Evolutionary conservation across 1,140 invertebrate species (phyloP).

Genomic region (Chlorops oryzae): DNA sequence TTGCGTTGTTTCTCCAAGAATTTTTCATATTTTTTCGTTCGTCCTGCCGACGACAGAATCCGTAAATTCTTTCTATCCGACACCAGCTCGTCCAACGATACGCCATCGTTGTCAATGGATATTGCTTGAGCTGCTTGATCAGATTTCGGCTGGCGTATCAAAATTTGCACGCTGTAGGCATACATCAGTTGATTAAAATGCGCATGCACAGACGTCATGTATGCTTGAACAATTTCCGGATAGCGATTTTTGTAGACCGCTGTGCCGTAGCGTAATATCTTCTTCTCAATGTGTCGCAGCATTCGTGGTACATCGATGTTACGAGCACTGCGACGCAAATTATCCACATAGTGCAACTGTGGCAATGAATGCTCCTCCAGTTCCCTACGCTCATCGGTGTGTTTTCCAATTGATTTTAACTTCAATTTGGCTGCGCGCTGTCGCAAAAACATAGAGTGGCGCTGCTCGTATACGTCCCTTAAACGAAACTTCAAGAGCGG

Average conservation of each 20-base stretch:
- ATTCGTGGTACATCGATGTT: slow-evolving; percentile 42
- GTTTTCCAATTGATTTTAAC: slow-evolving; percentile 28
- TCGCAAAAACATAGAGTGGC: slow-evolving; percentile 37
- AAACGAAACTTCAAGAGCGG: slow-evolving; percentile 38
- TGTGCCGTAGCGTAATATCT: slow-evolving; percentile 38
- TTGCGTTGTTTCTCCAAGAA: slow-evolving; percentile 55
- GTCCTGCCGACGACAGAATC: slow-evolving; percentile 46
- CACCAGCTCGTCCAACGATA: slow-evolving; percentile 23
- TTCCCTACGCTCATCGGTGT: slow-evolving; percentile 21
- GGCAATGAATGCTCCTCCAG: slow-evolving; percentile 29
- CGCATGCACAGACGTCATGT: slow-evolving; percentile 40
- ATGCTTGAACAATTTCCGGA: slow-evolving; percentile 34
- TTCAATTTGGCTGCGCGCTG: slow-evolving; percentile 38
- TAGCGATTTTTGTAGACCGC: slow-evolving; percentile 32
- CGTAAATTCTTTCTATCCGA: slow-evolving; percentile 25
- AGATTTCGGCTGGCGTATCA: slow-evolving; percentile 35
- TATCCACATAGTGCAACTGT: slow-evolving; percentile 36
- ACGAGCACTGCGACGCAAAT: slow-evolving; percentile 34
- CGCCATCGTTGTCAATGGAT: no score
- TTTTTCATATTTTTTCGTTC: slow-evolving; percentile 54
- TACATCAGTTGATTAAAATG: slow-evolving; percentile 43
- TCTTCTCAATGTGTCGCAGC: slow-evolving; percentile 35
- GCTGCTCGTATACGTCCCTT: slow-evolving; percentile 35
- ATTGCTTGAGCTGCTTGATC: slow-evolving; percentile 28
- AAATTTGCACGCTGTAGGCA: slow-evolving; percentile 43